Conservation (phyloP, 2,888 invertebrate genomes). For the Carcina quercana region DNA sequence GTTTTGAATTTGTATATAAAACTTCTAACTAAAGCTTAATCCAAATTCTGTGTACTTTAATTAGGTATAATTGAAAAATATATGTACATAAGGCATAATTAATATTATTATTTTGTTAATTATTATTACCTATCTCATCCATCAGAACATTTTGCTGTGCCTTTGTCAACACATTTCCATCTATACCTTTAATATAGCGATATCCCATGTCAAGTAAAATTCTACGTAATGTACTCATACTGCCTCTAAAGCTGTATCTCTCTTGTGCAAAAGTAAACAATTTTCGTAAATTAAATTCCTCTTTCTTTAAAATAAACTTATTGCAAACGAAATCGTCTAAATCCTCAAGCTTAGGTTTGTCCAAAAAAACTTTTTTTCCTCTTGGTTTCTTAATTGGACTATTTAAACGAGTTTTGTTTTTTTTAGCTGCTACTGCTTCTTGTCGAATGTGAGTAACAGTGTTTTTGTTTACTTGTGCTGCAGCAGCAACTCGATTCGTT, state of each 20-base stretch:
- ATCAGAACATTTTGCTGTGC: too few relatives aligned
- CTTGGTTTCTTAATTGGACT: slow-evolving; percentile 1
- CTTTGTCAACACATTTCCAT: too few relatives aligned
- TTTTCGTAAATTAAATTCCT: not conserved
- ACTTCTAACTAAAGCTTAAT: too few relatives aligned
- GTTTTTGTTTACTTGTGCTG: slow-evolving; percentile 1
- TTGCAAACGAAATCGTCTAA: not conserved
- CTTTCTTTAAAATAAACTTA: not conserved
- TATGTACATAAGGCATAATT: too few relatives aligned
- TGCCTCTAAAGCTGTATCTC: not conserved
- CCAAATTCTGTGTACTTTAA: too few relatives aligned
- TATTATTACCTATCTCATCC: too few relatives aligned
- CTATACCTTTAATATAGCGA: too few relatives aligned
- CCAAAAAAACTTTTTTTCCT: slow-evolving; percentile 1
- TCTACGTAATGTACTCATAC: slow-evolving; percentile 1
- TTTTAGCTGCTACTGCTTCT: not conserved
- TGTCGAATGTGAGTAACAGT: not conserved
- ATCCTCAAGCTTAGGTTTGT: not conserved
- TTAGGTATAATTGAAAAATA: too few relatives aligned
- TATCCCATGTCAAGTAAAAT: not conserved
- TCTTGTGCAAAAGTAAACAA: not conserved
- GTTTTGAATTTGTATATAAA: too few relatives aligned
- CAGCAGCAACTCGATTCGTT: not conserved
- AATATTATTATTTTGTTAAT: too few relatives aligned
- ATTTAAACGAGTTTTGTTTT: not conserved